Evolutionary conservation across 2,113 vertebrate species (phyloP).

Genomic region (Pseudolaguvia tuberculata): DNA sequence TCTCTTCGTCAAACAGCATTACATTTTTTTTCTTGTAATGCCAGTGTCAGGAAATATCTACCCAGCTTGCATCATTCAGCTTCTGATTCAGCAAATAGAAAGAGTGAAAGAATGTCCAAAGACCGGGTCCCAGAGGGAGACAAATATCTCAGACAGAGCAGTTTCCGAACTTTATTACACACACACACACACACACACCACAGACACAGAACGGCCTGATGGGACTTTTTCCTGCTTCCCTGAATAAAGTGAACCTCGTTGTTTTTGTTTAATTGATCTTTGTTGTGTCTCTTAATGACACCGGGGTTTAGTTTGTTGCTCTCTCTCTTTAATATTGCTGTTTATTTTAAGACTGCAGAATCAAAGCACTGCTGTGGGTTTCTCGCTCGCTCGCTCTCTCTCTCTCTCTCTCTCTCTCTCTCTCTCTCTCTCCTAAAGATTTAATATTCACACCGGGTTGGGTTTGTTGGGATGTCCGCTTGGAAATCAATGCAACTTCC

Average conservation of each 20-base stretch:
- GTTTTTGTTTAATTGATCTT: background rate
- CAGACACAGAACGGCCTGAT: no score
- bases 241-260: background rate
- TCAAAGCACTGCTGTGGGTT: background rate
- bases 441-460: background rate
- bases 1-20: no score
- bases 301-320: background rate
- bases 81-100: background rate
- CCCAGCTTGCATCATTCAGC: constrained; percentile 2
- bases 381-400: no score
- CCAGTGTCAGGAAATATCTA: background rate
- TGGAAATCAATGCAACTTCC: no score
- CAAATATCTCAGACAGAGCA: background rate
- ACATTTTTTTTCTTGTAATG: background rate
- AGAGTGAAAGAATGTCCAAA: background rate
- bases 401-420: background rate
- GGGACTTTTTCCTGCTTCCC: background rate
- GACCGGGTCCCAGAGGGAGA: background rate
- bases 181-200: background rate
- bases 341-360: constrained; percentile 1
- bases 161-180: background rate
- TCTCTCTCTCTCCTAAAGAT: background rate
- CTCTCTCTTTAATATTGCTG: background rate
- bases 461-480: background rate
- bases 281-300: background rate